These are phyloP conservation scores for Parelbella ahira DNA, from an alignment of 2,888 invertebrate species.

Conservation along the genomic window DNA sequence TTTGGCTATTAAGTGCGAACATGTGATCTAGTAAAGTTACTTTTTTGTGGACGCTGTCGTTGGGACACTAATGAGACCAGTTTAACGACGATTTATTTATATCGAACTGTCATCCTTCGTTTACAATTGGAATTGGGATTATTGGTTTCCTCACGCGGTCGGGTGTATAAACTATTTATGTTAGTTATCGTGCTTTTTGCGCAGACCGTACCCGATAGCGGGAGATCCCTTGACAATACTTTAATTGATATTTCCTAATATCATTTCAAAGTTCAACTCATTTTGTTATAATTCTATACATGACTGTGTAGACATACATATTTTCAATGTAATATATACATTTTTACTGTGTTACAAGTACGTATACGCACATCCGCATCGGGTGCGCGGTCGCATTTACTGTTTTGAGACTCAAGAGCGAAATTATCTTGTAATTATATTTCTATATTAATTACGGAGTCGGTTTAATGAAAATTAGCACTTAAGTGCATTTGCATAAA, in stretches of 20 bases:
- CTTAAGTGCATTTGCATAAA: slow-evolving; percentile 66
- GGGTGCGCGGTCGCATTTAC: slow-evolving; percentile 62
- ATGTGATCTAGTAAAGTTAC: slow-evolving; percentile 74
- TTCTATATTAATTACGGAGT: slow-evolving; percentile 68
- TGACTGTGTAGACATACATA: slow-evolving; percentile 12
- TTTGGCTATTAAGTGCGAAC: slow-evolving; percentile 76
- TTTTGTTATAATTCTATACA: slow-evolving; percentile 6
- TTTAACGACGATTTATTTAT: slow-evolving; percentile 65
- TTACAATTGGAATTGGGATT: slow-evolving; percentile 59
- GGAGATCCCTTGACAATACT: slow-evolving; percentile 42
- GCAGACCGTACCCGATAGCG: slow-evolving; percentile 28
- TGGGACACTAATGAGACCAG: slow-evolving; percentile 75
- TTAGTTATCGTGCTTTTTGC: slow-evolving; percentile 40
- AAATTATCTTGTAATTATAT: slow-evolving; percentile 78
- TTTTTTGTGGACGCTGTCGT: slow-evolving; percentile 69
- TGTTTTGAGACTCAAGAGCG: slow-evolving; percentile 68
- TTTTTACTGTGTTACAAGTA: slow-evolving; percentile 53
- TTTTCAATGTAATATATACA: slow-evolving; percentile 8
- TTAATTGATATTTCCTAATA: slow-evolving; percentile 74
- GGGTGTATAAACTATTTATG: slow-evolving; percentile 60
- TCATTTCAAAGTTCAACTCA: slow-evolving; percentile 61
- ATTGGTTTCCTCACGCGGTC: slow-evolving; percentile 69
- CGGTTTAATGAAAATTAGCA: slow-evolving; percentile 61
- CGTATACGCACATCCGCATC: slow-evolving; percentile 53
- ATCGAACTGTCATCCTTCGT: slow-evolving; percentile 56